phyloP scores from a whole-genome alignment of 2,888 invertebrate genomes.

The Dicycla oo region DNA sequence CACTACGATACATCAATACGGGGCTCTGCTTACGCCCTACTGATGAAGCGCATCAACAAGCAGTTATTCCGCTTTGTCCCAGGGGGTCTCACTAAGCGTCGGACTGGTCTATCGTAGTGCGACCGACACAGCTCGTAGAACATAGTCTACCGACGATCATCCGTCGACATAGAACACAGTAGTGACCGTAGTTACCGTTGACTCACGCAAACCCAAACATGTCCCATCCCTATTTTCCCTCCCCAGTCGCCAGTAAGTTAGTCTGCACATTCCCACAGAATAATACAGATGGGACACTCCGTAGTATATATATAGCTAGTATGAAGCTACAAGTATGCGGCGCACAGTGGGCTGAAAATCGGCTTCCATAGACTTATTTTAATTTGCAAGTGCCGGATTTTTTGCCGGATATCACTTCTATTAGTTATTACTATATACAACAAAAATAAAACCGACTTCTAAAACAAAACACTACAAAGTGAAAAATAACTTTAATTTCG shows the following conservation, averaged over 20 bases:
- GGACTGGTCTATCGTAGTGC: constrained; percentile 1
- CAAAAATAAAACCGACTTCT: no score
- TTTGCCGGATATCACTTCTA: no score
- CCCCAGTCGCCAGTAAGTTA: neutral
- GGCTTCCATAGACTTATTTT: no score
- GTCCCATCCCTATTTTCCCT: constrained; percentile 12
- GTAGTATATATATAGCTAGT: no score
- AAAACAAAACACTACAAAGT: no score
- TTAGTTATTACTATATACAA: no score
- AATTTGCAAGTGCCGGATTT: no score
- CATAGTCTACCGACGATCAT: neutral
- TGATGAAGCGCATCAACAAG: neutral
- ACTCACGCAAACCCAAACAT: constrained; percentile 10
- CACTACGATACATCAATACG: constrained; percentile 8
- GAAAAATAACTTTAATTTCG: no score
- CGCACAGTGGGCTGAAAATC: no score
- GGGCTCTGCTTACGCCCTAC: neutral
- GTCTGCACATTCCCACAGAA: no score
- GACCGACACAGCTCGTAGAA: constrained; percentile 33
- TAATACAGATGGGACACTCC: no score
- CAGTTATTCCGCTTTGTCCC: constrained; percentile 9
- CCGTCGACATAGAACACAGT: constrained; percentile 21
- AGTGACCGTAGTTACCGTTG: constrained; percentile 26
- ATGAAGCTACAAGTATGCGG: no score
- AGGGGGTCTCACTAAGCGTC: neutral